These are phyloP conservation scores for Cyanoderma ruficeps DNA, from an alignment of 2,113 vertebrate genomes.

Conservation along the genomic window DNA sequence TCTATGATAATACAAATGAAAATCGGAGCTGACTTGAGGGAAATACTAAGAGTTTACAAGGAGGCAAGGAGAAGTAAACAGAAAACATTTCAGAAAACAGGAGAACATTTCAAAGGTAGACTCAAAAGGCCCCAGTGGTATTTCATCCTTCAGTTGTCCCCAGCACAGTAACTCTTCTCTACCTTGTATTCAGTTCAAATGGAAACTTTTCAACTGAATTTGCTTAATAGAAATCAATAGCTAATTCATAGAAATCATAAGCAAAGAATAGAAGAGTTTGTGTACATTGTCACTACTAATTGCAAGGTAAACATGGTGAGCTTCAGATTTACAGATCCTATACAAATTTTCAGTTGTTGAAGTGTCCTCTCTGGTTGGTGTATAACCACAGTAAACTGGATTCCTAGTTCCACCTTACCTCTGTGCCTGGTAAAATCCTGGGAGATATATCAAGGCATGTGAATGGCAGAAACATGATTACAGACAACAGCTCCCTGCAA, in stretches of 20 bases:
- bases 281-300: background rate
- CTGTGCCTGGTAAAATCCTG: background rate
- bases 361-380: background rate
- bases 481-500: fast-evolving
- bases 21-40: background rate
- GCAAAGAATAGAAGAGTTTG: background rate
- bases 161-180: background rate
- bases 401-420: background rate
- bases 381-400: background rate
- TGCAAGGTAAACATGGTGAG: background rate
- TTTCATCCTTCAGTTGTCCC: background rate
- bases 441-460: background rate
- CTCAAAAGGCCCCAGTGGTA: background rate
- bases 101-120: background rate
- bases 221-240: background rate
- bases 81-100: background rate
- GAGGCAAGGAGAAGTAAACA: background rate
- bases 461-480: background rate
- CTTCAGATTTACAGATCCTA: background rate
- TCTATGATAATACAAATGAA: background rate
- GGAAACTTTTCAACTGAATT: background rate
- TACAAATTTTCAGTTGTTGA: background rate
- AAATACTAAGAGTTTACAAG: background rate
- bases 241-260: background rate
- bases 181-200: background rate